phyloP scores from a whole-genome alignment of 2,113 vertebrate species.

The Myocastor coypus region DNA sequence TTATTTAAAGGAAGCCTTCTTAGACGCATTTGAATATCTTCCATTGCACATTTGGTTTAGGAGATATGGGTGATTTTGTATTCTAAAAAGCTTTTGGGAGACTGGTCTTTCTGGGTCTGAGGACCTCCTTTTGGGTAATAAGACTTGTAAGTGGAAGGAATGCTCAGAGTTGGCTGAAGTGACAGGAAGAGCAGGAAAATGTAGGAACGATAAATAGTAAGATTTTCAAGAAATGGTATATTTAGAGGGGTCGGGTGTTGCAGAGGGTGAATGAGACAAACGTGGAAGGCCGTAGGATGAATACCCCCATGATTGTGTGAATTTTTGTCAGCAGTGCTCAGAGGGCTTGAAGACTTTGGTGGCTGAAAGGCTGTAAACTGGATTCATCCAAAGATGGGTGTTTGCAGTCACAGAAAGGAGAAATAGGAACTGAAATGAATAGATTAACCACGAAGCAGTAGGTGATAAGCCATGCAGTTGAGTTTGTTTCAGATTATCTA shows the following conservation, averaged over 20 bases:
- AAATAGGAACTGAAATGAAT: background rate
- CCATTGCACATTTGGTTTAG: background rate
- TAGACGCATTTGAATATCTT: background rate
- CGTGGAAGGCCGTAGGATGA: background rate
- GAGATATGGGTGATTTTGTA: background rate
- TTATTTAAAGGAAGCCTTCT: background rate
- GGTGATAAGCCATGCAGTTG: background rate
- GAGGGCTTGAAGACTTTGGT: background rate
- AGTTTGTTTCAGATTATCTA: conserved; percentile 10
- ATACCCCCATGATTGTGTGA: background rate
- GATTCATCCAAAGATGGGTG: background rate
- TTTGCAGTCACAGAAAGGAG: background rate
- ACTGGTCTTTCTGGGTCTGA: background rate
- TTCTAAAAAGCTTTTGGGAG: background rate
- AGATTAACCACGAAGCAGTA: background rate
- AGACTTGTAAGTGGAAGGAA: background rate
- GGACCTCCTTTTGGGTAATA: background rate
- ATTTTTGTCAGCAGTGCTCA: background rate
- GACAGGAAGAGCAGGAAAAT: background rate
- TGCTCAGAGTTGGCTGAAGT: background rate
- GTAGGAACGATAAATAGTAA: background rate
- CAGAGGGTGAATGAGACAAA: background rate
- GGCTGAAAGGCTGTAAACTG: background rate
- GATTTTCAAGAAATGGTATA: background rate
- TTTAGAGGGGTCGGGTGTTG: background rate